These are phyloP conservation scores for Pemphredon lugubris DNA, from an alignment of 2,888 invertebrate species.

Conservation along the genomic window DNA sequence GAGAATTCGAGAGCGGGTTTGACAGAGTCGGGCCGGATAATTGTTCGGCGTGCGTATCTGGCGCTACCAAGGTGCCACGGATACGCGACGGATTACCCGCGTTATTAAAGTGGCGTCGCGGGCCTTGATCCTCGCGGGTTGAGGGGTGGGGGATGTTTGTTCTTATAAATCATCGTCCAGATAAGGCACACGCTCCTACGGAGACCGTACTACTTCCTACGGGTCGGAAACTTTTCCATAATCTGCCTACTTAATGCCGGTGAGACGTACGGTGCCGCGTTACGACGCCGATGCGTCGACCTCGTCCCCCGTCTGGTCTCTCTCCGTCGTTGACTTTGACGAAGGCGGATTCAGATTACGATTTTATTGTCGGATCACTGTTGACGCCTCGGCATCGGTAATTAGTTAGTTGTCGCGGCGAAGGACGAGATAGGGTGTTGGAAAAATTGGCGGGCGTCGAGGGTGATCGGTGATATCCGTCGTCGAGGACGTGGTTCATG, in stretches of 20 bases:
- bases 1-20: slow-evolving; percentile 54
- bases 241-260: slow-evolving; percentile 63
- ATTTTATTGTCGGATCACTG: slow-evolving; percentile 12
- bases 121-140: slow-evolving; percentile 64
- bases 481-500: too few relatives aligned
- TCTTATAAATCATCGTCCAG: slow-evolving; percentile 79
- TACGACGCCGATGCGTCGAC: slow-evolving; percentile 25
- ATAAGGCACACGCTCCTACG: slow-evolving; percentile 66
- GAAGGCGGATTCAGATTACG: slow-evolving; percentile 4
- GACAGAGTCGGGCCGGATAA: slow-evolving; percentile 43
- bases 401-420: background rate
- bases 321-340: background rate
- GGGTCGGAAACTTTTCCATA: slow-evolving; percentile 76
- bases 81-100: slow-evolving; percentile 63
- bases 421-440: background rate
- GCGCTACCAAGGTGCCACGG: slow-evolving; percentile 64
- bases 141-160: slow-evolving; percentile 77
- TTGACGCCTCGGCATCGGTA: background rate
- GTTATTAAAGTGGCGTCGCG: slow-evolving; percentile 66
- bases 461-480: background rate
- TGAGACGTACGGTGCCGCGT: slow-evolving; percentile 32
- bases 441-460: slow-evolving; percentile 1
- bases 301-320: background rate
- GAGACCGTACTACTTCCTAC: slow-evolving; percentile 62
- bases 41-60: slow-evolving; percentile 51